phyloP scores from a whole-genome alignment of 2,113 vertebrate species.

The Dunckerocampus dactyliophorus region DNA sequence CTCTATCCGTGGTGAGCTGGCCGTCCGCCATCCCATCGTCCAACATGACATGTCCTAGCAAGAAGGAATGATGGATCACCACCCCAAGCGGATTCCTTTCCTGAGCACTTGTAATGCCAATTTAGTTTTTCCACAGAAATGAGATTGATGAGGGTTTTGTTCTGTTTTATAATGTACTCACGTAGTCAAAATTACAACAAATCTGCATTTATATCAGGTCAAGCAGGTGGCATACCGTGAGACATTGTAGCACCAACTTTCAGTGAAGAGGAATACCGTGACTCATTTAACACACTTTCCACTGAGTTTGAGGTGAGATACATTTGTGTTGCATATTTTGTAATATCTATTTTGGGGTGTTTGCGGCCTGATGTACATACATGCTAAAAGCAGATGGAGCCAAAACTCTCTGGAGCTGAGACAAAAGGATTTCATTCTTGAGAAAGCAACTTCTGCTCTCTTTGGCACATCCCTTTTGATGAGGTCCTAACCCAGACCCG shows the following conservation, averaged over 20 bases:
- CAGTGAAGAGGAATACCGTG: conserved; percentile 10
- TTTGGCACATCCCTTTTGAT: conserved; percentile 19
- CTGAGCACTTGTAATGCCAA: conserved; percentile 2
- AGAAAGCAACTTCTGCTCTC: conserved; percentile 13
- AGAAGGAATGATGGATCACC: background rate
- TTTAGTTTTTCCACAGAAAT: conserved; percentile 31
- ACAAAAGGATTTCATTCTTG: conserved; percentile 24
- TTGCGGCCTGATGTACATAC: conserved; percentile 54
- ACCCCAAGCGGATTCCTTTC: background rate
- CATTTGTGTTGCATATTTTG: conserved; percentile 15
- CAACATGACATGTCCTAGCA: background rate
- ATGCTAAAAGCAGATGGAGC: conserved; percentile 28
- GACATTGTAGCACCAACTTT: conserved; percentile 13
- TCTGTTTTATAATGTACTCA: conserved; percentile 53
- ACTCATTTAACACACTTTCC: conserved; percentile 9
- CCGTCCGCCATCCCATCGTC: background rate
- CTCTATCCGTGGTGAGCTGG: background rate
- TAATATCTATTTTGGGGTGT: conserved; percentile 25
- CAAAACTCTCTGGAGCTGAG: conserved; percentile 24
- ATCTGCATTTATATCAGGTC: conserved; percentile 61
- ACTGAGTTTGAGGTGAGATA: conserved; percentile 20
- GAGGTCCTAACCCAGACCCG: conserved; percentile 37
- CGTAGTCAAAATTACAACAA: conserved; percentile 37
- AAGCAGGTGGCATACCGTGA: conserved; percentile 34
- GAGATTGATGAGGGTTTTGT: conserved; percentile 25